These are phyloP conservation scores for Varanus komodoensis DNA, from an alignment of 2,113 vertebrate species.

Conservation along the genomic window DNA sequence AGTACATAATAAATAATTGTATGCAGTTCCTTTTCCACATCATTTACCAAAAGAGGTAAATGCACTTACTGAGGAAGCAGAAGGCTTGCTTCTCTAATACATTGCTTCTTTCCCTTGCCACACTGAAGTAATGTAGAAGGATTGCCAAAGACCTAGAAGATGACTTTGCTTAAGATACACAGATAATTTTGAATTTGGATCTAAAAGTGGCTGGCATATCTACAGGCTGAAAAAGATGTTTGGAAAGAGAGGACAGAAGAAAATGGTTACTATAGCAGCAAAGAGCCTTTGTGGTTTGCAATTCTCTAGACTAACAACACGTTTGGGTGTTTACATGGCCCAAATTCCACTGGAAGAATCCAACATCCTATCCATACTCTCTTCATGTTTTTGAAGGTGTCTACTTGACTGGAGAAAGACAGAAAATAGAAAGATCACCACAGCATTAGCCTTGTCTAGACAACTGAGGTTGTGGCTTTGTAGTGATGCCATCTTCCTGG, in stretches of 20 bases:
- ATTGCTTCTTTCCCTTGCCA: background rate
- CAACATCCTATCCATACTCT: background rate
- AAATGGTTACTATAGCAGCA: slow-evolving; percentile 12
- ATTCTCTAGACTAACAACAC: background rate
- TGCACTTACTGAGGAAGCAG: background rate
- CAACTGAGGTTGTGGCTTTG: background rate
- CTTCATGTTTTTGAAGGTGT: background rate
- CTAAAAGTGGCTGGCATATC: background rate
- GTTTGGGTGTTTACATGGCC: background rate
- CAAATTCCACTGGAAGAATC: background rate
- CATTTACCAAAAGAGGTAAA: background rate
- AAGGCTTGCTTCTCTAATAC: background rate
- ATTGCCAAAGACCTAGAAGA: background rate
- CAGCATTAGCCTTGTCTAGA: slow-evolving; percentile 14
- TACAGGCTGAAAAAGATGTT: background rate
- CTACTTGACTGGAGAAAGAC: background rate
- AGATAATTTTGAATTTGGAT: background rate
- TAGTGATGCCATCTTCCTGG: background rate
- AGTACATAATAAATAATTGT: background rate
- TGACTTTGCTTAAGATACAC: background rate
- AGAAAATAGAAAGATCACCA: background rate
- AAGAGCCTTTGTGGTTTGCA: background rate
- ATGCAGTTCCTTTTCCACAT: background rate
- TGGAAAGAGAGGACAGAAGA: background rate
- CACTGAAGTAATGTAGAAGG: background rate